These are phyloP conservation scores for Thermophis baileyi DNA, from an alignment of 2,113 vertebrate genomes.

Conservation along the genomic window DNA sequence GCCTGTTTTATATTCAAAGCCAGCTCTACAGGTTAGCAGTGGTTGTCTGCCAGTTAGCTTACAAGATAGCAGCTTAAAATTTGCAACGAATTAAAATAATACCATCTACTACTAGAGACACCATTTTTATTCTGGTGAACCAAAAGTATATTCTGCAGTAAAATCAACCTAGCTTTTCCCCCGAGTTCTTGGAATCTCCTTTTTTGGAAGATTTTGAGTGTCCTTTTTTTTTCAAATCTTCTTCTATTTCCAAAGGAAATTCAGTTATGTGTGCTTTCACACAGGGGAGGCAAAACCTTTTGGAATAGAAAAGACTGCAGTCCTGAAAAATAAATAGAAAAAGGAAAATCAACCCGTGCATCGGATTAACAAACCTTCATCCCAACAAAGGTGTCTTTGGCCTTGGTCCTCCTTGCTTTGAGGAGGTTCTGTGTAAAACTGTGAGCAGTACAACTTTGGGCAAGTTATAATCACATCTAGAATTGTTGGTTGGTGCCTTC, in stretches of 20 bases:
- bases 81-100: background rate
- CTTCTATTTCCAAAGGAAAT: conserved; percentile 82
- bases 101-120: background rate
- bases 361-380: background rate
- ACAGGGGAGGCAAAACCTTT: conserved; percentile 83
- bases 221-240: conserved; percentile 78
- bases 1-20: background rate
- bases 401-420: background rate
- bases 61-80: background rate
- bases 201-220: conserved; percentile 37
- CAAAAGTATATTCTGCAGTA: background rate
- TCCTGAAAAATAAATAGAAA: conserved; percentile 69
- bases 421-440: background rate
- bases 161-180: background rate
- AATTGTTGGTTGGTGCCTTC: background rate
- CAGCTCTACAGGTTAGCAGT: background rate
- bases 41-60: background rate
- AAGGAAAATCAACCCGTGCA: background rate
- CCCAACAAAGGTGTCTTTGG: background rate
- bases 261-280: conserved; percentile 76
- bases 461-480: background rate
- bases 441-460: background rate
- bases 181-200: conserved; percentile 1
- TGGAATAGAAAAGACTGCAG: conserved; percentile 88
- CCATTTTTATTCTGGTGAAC: background rate